These are phyloP conservation scores for Noctua pronuba DNA, from an alignment of 2,888 invertebrate genomes.

Conservation along the genomic window DNA sequence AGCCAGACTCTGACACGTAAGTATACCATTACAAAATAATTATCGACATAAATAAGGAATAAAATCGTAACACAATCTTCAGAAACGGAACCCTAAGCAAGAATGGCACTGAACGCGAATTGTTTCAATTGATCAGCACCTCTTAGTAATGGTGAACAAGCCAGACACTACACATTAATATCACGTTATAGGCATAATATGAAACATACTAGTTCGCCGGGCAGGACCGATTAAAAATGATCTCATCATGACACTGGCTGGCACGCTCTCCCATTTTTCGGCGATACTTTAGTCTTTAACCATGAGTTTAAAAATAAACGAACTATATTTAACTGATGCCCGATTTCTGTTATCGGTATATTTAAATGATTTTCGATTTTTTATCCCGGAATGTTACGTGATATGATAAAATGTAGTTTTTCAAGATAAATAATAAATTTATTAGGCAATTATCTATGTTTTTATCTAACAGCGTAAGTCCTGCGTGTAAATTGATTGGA, in stretches of 20 bases:
- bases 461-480: conserved; percentile 11
- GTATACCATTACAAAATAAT: conserved; percentile 41
- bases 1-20: conserved; percentile 68
- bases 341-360: conserved; percentile 11
- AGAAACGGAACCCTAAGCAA: conserved; percentile 29
- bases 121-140: conserved; percentile 62
- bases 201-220: conserved; percentile 18
- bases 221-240: conserved; percentile 46
- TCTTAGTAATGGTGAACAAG: conserved; percentile 37
- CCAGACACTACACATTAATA: conserved; percentile 30
- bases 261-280: conserved; percentile 22
- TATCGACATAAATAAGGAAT: neutral
- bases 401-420: conserved; percentile 18
- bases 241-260: conserved; percentile 30
- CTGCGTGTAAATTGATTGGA: neutral
- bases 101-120: conserved; percentile 59
- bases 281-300: conserved; percentile 24
- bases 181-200: conserved; percentile 26
- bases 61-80: conserved; percentile 8
- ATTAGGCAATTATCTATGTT: conserved; percentile 14
- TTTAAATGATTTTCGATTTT: conserved; percentile 7
- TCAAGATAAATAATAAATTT: conserved; percentile 32
- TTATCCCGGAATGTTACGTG: conserved; percentile 23
- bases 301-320: conserved; percentile 60
- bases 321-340: conserved; percentile 21